Evolutionary conservation across 2,113 vertebrate genomes (phyloP).

Genomic region (Egretta garzetta): DNA sequence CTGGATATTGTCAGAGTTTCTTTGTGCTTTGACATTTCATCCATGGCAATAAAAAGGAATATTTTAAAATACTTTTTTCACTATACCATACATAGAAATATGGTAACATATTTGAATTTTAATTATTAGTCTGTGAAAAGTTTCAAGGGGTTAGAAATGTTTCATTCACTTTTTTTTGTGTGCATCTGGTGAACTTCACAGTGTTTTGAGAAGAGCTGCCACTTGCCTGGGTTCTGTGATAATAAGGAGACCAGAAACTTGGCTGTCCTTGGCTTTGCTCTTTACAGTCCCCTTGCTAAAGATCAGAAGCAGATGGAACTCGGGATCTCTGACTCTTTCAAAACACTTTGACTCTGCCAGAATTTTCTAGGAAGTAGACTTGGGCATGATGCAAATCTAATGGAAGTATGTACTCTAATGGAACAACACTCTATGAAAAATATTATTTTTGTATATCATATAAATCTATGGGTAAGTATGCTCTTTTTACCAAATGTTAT

Average conservation of each 20-base stretch:
- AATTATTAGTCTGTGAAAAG: not conserved
- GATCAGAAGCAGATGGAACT: not conserved
- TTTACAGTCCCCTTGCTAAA: not conserved
- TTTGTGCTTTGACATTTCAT: not conserved
- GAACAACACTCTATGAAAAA: not conserved
- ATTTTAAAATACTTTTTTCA: not conserved
- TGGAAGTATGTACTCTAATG: not conserved
- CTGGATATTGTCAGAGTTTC: not conserved
- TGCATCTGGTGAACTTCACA: not conserved
- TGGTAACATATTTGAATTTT: not conserved
- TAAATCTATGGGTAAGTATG: not conserved
- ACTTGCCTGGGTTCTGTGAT: not conserved
- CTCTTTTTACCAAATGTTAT: not conserved
- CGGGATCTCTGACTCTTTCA: not conserved
- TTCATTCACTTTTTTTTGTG: not conserved
- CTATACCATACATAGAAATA: not conserved
- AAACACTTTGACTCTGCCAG: not conserved
- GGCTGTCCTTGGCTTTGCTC: not conserved
- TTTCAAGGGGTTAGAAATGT: not conserved
- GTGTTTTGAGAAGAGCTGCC: not conserved
- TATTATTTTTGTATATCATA: not conserved
- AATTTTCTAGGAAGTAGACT: not conserved
- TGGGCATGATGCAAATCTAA: not conserved
- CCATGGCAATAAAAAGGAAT: not conserved
- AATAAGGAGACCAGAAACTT: not conserved